Evolutionary conservation across 2,797 vertebrate species (phyloP), one percentile per base, ranked within the genome.

Genomic region (Decapterus maruadsi): DNA sequence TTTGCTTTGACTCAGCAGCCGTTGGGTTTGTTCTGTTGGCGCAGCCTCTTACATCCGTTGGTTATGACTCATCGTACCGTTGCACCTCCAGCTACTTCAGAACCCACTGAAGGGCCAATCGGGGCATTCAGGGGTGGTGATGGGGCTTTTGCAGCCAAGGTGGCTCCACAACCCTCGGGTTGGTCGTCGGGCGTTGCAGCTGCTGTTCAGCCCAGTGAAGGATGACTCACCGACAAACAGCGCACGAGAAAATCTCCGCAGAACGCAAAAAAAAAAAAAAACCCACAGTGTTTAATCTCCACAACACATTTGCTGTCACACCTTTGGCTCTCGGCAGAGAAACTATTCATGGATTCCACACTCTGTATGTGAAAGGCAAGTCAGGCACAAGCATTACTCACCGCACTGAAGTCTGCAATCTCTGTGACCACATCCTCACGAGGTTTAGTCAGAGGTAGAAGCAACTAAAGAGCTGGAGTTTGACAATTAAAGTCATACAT

Each of bases 171-270:
- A 70, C 55, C 29, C 71, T 71, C 58, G 57, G 7, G 55, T 55
- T 55, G 36, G 64, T 42, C 16, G 17, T 78, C 69, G 60, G 59
- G 43, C 66, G 36, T 66, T 36, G 63, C 66, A 78, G 72, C 64
- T 64, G 65, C 72, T 38, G 57, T 59, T 61, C 58, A 51, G 38
- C 55, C 78, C 45, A 13, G 68, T 54, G 34, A 68, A 31, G 61
- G 68, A 83, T 83, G 80, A 87, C 20, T 81, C 81, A 80, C 38
- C 56, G 31, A 38, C 19, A 26, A 1, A 66, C 70, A 61, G 48
- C n/a, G 70, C 8, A 0, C 38, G 67, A 66, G 58, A 70, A 56
- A 57, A 58, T 53, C 46, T 69, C 80, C 16, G 26, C 26, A 26
- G 26, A 46, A 59, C 55, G 48, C 54, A 77, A 26, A 56, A 65